Evolutionary conservation across 2,888 invertebrate species (phyloP).

Genomic region (Brachylomia viminalis): DNA sequence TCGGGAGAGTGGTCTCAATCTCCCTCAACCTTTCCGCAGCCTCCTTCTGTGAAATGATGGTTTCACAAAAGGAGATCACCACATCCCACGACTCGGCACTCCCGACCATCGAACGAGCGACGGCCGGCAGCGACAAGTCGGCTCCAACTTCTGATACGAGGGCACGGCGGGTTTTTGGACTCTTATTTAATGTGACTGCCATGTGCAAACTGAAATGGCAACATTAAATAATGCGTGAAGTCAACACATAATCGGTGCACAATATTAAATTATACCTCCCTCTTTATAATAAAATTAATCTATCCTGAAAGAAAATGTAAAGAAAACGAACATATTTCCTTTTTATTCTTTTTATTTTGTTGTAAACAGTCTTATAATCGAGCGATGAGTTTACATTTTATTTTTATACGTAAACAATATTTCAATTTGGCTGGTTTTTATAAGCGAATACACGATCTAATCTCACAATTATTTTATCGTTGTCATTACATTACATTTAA

Average conservation of each 20-base stretch:
- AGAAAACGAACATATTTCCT: not conserved
- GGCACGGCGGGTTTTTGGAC: no score
- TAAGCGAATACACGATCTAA: constrained; percentile 87
- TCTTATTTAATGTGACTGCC: not conserved
- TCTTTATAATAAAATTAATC: no score
- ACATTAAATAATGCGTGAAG: not conserved
- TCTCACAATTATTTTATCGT: constrained; percentile 78
- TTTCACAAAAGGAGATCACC: no score
- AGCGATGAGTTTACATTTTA: constrained; percentile 84
- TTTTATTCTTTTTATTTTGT: constrained; percentile 84
- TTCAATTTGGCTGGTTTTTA: constrained; percentile 86
- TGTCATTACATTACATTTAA: constrained; percentile 78
- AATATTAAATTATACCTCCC: not conserved
- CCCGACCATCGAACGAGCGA: no score
- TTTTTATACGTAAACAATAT: constrained; percentile 82
- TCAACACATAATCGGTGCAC: not conserved
- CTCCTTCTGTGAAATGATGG: no score
- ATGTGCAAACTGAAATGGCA: not conserved
- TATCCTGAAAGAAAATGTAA: not conserved
- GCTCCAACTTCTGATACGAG: no score
- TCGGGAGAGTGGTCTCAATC: no score
- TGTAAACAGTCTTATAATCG: constrained; percentile 90
- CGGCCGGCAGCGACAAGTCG: no score
- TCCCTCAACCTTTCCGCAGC: no score
- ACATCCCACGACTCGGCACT: no score